phyloP scores from a whole-genome alignment of 2,888 invertebrate genomes.

The Lithophane semibrunnea region DNA sequence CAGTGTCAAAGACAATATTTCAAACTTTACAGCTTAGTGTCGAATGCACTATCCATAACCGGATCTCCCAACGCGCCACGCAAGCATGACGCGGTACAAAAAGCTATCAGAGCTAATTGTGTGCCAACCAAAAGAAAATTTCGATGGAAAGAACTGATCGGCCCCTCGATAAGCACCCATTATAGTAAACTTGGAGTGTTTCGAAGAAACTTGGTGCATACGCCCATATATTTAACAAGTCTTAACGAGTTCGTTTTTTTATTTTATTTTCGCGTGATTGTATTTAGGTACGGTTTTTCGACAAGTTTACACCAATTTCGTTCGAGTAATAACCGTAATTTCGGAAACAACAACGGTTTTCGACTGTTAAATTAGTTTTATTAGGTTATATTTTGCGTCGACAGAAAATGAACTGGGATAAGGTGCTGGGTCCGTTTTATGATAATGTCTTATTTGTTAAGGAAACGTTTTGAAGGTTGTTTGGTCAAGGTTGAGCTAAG shows the following conservation, averaged over 20 bases:
- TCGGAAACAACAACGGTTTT: constrained; percentile 62
- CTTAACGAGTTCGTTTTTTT: constrained; percentile 78
- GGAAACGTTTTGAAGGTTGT: constrained; percentile 13
- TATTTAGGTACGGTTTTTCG: constrained; percentile 71
- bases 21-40: constrained; percentile 38
- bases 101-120: constrained; percentile 88
- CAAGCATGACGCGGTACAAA: constrained; percentile 85
- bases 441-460: constrained; percentile 61
- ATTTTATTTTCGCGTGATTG: constrained; percentile 83
- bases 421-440: constrained; percentile 44
- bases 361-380: constrained; percentile 66
- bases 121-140: constrained; percentile 87
- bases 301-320: constrained; percentile 74
- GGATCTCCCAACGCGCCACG: constrained; percentile 64
- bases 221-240: constrained; percentile 77
- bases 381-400: constrained; percentile 56
- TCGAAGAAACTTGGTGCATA: constrained; percentile 81
- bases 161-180: constrained; percentile 83
- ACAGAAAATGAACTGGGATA: constrained; percentile 49
- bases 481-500: background rate
- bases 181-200: constrained; percentile 84
- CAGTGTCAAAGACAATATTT: background rate
- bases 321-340: constrained; percentile 69
- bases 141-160: constrained; percentile 82
- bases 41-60: constrained; percentile 57